Evolutionary conservation across 2,113 vertebrate genomes (phyloP).

Genomic region (Mustela nigripes): DNA sequence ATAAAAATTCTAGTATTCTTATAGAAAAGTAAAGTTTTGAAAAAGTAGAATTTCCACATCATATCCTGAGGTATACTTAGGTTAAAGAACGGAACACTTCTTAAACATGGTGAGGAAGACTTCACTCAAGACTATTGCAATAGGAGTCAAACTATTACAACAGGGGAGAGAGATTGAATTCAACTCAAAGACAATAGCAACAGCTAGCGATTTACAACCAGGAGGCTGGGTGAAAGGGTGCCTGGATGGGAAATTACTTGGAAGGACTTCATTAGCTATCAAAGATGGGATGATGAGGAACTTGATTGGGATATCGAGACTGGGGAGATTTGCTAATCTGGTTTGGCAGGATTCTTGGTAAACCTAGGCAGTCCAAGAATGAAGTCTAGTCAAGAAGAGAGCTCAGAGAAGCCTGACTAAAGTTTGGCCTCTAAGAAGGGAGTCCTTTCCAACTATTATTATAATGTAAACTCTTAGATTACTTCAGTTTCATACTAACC

Average conservation of each 20-base stretch:
- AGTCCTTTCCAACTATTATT: not conserved
- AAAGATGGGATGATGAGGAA: not conserved
- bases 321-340: not conserved
- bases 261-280: not conserved
- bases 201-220: rapidly evolving
- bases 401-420: not conserved
- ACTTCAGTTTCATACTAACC: not conserved
- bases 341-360: not conserved
- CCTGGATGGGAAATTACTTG: not conserved
- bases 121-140: not conserved
- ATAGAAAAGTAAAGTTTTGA: not conserved
- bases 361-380: not conserved
- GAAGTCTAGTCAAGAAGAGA: not conserved
- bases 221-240: too few species aligned
- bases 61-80: not conserved
- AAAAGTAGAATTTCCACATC: not conserved
- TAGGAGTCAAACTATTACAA: not conserved
- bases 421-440: not conserved
- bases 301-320: not conserved
- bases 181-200: not conserved
- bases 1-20: not conserved
- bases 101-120: not conserved
- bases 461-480: not conserved
- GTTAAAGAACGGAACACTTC: not conserved
- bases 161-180: not conserved